Conservation (phyloP, 2,113 vertebrate genomes). For the Ceratotherium simum region DNA sequence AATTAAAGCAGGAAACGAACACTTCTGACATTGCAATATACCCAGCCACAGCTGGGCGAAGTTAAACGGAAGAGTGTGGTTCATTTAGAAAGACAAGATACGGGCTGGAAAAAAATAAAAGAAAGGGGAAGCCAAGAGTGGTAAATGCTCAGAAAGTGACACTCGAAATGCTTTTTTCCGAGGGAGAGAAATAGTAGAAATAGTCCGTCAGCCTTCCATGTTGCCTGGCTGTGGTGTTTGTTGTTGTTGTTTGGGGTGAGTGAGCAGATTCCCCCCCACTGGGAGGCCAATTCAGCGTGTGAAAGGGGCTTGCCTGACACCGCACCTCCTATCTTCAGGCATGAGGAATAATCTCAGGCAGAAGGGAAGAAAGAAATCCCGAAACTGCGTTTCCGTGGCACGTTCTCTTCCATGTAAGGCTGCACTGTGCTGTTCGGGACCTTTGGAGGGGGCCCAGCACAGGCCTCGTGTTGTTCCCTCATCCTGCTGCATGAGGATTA, state of each 20-base stretch:
- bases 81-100: slow-evolving; percentile 25
- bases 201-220: not conserved
- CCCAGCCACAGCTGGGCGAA: slow-evolving; percentile 72
- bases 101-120: no score
- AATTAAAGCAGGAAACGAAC: slow-evolving; percentile 86
- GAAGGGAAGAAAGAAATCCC: not conserved
- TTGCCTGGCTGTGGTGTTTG: not conserved
- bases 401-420: not conserved
- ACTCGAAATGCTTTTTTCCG: not conserved
- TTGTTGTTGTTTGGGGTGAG: not conserved
- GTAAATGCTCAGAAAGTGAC: not conserved
- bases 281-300: not conserved
- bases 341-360: not conserved
- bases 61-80: slow-evolving; percentile 58
- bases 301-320: not conserved
- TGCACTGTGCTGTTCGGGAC: not conserved
- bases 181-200: not conserved
- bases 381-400: not conserved
- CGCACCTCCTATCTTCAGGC: not conserved
- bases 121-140: not conserved
- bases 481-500: not conserved
- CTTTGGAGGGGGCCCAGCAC: not conserved
- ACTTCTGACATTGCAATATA: slow-evolving; percentile 85
- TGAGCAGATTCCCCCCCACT: not conserved
- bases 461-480: slow-evolving; percentile 23